Percentiles rank a stretch among this genome's conserved stretches.
phyloP scores from a whole-genome alignment of 1,140 invertebrate species.

The Oncopeltus fasciatus region DNA sequence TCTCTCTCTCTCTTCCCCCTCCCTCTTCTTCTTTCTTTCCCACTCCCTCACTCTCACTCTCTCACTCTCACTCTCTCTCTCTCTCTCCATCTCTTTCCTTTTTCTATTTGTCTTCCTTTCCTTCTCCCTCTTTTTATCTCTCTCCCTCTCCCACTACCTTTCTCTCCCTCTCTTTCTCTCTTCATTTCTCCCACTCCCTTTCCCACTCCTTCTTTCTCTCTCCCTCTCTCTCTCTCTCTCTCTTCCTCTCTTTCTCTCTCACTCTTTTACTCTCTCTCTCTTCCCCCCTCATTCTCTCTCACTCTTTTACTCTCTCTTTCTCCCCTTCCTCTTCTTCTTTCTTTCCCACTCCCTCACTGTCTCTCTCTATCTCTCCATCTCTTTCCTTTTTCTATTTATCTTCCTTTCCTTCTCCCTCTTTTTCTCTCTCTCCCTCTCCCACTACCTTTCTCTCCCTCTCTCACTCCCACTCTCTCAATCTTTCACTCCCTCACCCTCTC shows the following conservation, averaged over 20 bases:
- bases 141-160: conserved; percentile 1
- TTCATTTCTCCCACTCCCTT: conserved; percentile 3
- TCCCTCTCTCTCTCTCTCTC: neutral
- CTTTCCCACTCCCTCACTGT: neutral
- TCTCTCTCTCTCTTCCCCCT: neutral
- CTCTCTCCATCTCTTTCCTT: conserved; percentile 5
- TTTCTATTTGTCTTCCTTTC: neutral
- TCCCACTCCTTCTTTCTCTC: neutral
- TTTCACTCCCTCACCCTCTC: conserved; percentile 11
- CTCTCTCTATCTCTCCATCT: neutral
- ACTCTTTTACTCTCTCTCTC: conserved; percentile 3
- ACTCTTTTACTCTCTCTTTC: neutral
- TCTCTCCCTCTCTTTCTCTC: conserved; percentile 11
- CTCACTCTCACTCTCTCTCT: conserved; percentile 1
- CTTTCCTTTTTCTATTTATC: no score
- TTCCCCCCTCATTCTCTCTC: neutral
- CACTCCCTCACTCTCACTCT: conserved; percentile 7
- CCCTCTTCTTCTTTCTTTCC: conserved; percentile 14
- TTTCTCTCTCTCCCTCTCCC: conserved; percentile 10
- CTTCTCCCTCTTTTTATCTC: neutral
- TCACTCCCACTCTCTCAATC: conserved; percentile 2
- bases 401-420: conserved; percentile 9
- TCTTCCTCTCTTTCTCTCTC: conserved; percentile 1
- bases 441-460: conserved; percentile 1
- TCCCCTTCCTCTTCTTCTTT: neutral